Evolutionary conservation across 2,113 vertebrate genomes (phyloP).

Genomic region (Anolis carolinensis): DNA sequence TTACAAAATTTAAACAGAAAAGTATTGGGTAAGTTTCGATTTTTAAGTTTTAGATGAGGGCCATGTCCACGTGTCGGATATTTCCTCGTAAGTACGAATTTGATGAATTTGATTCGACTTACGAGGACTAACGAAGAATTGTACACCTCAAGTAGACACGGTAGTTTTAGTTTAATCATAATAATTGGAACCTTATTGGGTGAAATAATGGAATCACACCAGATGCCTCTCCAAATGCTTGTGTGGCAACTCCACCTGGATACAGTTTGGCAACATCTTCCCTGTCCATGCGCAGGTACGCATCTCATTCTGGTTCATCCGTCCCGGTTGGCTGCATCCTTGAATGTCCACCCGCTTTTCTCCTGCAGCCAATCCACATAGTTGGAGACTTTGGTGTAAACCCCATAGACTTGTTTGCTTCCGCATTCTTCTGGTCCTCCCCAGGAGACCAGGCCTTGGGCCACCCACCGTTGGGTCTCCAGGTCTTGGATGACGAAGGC

Average conservation of each 20-base stretch:
- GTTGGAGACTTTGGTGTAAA: slow-evolving; percentile 92
- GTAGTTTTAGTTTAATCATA: not conserved
- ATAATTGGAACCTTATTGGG: not conserved
- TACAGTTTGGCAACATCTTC: slow-evolving; percentile 39
- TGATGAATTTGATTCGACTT: too few relatives aligned
- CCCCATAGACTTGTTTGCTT: slow-evolving; percentile 92
- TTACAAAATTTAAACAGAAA: too few relatives aligned
- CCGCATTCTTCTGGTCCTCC: slow-evolving; percentile 94
- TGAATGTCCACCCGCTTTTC: slow-evolving; percentile 70
- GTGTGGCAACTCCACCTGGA: not conserved
- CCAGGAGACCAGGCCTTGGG: slow-evolving; percentile 94
- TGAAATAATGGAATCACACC: too few relatives aligned
- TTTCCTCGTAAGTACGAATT: too few relatives aligned
- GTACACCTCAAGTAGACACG: too few relatives aligned
- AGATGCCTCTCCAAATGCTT: not conserved
- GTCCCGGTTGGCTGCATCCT: slow-evolving; percentile 57
- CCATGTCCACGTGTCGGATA: too few relatives aligned
- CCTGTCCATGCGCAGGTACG: slow-evolving; percentile 34
- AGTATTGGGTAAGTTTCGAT: too few relatives aligned
- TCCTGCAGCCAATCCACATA: slow-evolving; percentile 86
- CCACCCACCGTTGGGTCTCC: slow-evolving; percentile 81
- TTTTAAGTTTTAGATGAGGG: too few relatives aligned
- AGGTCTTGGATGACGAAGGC: slow-evolving; percentile 87
- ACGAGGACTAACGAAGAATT: too few relatives aligned
- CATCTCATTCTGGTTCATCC: slow-evolving; percentile 67